These are phyloP conservation scores for Drosophila ogumai DNA, from an alignment of 1,140 invertebrate species.

Conservation along the genomic window DNA sequence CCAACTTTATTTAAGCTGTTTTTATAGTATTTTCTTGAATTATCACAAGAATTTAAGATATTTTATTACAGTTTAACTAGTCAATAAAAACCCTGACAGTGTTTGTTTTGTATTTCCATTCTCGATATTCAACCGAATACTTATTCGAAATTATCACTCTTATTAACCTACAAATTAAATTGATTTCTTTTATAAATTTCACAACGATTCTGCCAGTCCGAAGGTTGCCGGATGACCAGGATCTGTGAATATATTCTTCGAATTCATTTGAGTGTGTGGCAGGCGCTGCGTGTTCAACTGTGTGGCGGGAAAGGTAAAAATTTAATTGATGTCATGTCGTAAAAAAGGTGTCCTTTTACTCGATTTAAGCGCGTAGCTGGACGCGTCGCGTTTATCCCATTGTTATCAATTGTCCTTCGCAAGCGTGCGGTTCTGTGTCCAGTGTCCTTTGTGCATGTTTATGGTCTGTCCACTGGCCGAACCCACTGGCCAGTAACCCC, in stretches of 20 bases:
- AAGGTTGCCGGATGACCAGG: neutral
- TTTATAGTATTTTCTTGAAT: neutral
- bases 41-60: neutral
- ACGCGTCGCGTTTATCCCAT: conserved; percentile 57
- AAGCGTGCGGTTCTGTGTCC: conserved; percentile 11
- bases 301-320: conserved; percentile 59
- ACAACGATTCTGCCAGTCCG: neutral
- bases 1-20: neutral
- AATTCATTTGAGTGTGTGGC: conserved; percentile 33
- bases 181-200: neutral
- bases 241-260: conserved; percentile 2
- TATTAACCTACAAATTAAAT: neutral
- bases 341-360: conserved; percentile 59
- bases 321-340: conserved; percentile 79
- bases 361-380: conserved; percentile 40
- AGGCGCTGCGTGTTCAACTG: conserved; percentile 10
- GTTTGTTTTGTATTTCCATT: neutral
- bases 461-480: conserved; percentile 18
- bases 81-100: no score
- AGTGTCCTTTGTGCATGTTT: conserved; percentile 39
- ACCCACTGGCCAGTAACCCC: conserved; percentile 20
- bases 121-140: neutral
- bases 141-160: neutral
- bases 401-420: conserved; percentile 70
- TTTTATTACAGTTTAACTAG: no score